Percentiles rank a stretch among this genome's conserved stretches.
Conservation (phyloP, 37 sponge, comb jelly and placozoan genomes). For the Oopsacas minuta region DNA sequence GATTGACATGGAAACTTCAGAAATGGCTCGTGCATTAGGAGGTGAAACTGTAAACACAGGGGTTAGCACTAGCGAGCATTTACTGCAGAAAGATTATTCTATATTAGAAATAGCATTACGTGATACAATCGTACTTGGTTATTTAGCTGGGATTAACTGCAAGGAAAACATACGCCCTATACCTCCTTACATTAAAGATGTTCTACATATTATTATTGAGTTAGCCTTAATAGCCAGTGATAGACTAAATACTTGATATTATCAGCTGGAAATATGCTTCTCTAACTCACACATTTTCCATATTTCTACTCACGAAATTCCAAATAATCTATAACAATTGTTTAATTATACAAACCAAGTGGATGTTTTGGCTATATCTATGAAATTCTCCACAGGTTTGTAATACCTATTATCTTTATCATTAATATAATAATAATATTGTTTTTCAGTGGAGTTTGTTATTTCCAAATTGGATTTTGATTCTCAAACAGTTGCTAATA, state of each 20-base stretch:
- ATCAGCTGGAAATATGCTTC: neutral
- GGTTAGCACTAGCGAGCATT: neutral
- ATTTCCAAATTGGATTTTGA: too few species aligned
- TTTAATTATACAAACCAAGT: too few species aligned
- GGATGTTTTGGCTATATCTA: too few species aligned
- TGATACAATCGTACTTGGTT: neutral
- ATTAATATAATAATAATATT: too few species aligned
- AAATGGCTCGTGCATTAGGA: conserved; percentile 36
- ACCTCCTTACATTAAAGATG: neutral
- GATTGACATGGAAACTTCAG: conserved; percentile 20
- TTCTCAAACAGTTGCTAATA: too few species aligned
- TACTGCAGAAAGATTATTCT: neutral
- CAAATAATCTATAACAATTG: too few species aligned
- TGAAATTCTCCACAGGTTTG: too few species aligned
- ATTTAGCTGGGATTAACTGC: neutral
- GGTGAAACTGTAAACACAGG: conserved; percentile 39
- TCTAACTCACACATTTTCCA: too few species aligned
- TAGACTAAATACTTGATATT: neutral
- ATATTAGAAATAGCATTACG: neutral
- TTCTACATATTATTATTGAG: neutral
- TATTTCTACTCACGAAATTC: too few species aligned
- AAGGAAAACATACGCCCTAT: neutral
- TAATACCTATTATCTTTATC: too few species aligned
- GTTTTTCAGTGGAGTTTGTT: too few species aligned
- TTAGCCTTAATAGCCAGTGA: conserved; percentile 2